A percentile compares a stretch with the other conserved stretches of the same genome.
These are phyloP conservation scores for Orussus abietinus DNA, from an alignment of 1,140 invertebrate genomes.

Conservation along the genomic window DNA sequence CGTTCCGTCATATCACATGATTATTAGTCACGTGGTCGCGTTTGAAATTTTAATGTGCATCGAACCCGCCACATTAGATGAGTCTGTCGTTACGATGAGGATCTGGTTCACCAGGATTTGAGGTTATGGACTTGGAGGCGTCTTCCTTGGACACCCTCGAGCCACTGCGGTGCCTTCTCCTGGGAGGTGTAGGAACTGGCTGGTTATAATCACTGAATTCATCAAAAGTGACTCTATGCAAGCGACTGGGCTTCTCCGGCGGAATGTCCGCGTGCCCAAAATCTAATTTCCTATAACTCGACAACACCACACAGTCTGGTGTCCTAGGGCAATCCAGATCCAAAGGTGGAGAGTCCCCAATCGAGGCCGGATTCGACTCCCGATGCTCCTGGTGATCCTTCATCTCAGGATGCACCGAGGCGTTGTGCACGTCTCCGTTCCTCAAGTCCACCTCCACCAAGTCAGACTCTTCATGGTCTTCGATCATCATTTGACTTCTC, in stretches of 20 bases:
- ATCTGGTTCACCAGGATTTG: slow-evolving; percentile 12
- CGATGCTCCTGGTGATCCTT: too few species aligned
- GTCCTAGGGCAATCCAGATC: too few species aligned
- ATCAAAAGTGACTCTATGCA: slow-evolving; percentile 26
- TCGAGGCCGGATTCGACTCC: too few species aligned
- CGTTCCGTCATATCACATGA: background rate
- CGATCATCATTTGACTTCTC: background rate
- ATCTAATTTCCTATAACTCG: too few species aligned
- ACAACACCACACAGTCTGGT: too few species aligned
- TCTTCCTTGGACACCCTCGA: slow-evolving; percentile 19
- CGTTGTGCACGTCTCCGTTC: slow-evolving; percentile 8
- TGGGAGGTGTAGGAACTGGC: slow-evolving; percentile 39
- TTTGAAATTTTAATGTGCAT: too few species aligned
- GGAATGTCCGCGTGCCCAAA: slow-evolving; percentile 15
- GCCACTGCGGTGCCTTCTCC: slow-evolving; percentile 34
- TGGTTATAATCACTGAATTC: slow-evolving; percentile 19
- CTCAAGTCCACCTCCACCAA: slow-evolving; percentile 26
- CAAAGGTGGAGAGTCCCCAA: too few species aligned
- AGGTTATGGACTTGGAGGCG: slow-evolving; percentile 1
- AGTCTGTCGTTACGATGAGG: slow-evolving; percentile 34
- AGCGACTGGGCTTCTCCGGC: slow-evolving; percentile 39
- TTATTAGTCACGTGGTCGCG: too few species aligned
- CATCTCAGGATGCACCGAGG: too few species aligned
- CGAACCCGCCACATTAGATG: slow-evolving; percentile 27
- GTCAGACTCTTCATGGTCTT: slow-evolving; percentile 16